Percentiles rank a stretch among this genome's conserved stretches.
phyloP scores from a whole-genome alignment of 2,113 vertebrate species.

The Riparia riparia region DNA sequence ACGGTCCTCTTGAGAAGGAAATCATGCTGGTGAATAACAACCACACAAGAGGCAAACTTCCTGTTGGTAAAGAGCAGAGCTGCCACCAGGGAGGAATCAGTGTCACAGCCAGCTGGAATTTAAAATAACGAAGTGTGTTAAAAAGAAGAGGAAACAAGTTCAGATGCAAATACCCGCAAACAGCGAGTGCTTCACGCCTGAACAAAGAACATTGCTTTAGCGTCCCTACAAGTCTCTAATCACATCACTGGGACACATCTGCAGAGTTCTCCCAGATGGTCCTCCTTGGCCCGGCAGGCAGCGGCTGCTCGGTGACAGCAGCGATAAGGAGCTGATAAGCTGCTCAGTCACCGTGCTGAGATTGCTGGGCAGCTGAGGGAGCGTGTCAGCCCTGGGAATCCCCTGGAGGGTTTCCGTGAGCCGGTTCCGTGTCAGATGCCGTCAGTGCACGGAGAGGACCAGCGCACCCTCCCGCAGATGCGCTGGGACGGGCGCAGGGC shows the following conservation, averaged over 20 bases:
- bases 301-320: not conserved
- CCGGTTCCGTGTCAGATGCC: not conserved
- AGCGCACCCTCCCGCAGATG: not conserved
- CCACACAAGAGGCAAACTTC: not conserved
- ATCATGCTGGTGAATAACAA: not conserved
- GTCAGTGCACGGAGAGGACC: not conserved
- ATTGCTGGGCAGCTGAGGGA: not conserved
- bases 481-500: fast-evolving
- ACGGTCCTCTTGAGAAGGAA: not conserved
- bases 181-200: not conserved
- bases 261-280: constrained; percentile 12
- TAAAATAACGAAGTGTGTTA: not conserved
- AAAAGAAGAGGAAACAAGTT: not conserved
- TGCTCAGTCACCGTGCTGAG: not conserved
- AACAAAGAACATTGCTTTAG: not conserved
- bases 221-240: not conserved
- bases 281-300: not conserved
- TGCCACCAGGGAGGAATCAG: not conserved
- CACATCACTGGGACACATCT: not conserved
- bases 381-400: not conserved
- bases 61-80: not conserved
- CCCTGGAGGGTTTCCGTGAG: not conserved
- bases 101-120: not conserved
- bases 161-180: not conserved
- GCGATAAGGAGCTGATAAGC: not conserved